Evolutionary conservation across 1,140 invertebrate genomes (phyloP).

Genomic region (Lasioglossum baleicum): DNA sequence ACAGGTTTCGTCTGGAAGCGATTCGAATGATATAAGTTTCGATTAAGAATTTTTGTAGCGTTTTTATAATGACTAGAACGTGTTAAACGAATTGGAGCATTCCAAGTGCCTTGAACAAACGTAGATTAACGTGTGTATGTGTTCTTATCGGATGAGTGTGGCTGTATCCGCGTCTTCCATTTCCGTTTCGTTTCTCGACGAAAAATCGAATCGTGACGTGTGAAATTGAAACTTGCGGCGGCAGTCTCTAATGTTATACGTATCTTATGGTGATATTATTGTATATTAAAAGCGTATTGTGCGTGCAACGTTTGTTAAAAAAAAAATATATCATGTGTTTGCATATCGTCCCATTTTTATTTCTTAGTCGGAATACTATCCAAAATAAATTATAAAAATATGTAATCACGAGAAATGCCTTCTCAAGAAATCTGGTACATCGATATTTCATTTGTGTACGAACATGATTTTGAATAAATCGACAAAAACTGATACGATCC

Average conservation of each 20-base stretch:
- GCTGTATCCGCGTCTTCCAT: conserved; percentile 9
- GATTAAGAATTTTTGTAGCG: not conserved
- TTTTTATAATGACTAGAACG: conserved; percentile 20
- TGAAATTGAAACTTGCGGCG: not conserved
- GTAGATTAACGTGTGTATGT: not conserved
- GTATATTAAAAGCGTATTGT: not conserved
- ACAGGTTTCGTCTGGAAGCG: too few species aligned
- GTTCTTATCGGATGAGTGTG: not conserved
- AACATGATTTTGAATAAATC: conserved; percentile 49
- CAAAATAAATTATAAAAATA: conserved; percentile 8
- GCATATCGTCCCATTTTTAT: not conserved
- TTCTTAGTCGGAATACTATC: conserved; percentile 11
- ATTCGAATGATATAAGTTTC: not conserved
- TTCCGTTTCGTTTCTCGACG: not conserved
- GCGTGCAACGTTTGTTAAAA: conserved; percentile 6
- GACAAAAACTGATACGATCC: not conserved
- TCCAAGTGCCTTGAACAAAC: conserved; percentile 37
- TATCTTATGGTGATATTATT: conserved; percentile 4
- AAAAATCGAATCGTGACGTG: not conserved
- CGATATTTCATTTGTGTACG: conserved; percentile 49
- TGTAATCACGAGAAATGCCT: conserved; percentile 25
- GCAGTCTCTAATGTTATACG: not conserved
- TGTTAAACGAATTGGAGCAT: conserved; percentile 19
- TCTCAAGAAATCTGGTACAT: conserved; percentile 32
- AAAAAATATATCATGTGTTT: not conserved